A percentile compares a stretch with the other conserved stretches of the same genome.
Conservation (phyloP, 2,113 vertebrate species). For the Apodemus speciosus region DNA sequence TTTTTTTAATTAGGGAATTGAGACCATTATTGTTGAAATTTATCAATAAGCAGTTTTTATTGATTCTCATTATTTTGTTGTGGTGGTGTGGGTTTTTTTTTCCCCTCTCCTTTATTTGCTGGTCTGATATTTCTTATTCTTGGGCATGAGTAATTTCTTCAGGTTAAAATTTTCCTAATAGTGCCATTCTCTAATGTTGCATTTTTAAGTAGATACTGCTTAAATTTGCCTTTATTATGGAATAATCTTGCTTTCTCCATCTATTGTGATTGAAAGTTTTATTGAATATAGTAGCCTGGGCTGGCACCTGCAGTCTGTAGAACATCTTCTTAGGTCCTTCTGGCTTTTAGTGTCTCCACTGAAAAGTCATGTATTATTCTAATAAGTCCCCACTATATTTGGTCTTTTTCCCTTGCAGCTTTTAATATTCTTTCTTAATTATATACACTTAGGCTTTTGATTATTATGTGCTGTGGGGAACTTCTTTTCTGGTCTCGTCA, state of each 20-base stretch:
- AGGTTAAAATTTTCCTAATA: background rate
- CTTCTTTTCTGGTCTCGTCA: background rate
- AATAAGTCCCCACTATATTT: background rate
- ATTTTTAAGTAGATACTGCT: background rate
- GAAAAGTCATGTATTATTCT: background rate
- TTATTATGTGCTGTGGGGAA: background rate
- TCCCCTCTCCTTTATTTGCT: background rate
- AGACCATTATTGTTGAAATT: background rate
- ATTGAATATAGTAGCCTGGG: background rate
- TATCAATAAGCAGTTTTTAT: background rate
- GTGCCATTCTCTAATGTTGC: background rate
- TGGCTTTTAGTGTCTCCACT: background rate
- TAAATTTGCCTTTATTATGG: background rate
- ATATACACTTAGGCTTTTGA: background rate
- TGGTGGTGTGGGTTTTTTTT: background rate
- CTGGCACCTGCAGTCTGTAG: background rate
- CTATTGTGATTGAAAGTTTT: background rate
- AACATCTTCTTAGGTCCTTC: background rate
- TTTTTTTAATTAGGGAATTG: background rate
- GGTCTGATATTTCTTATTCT: background rate
- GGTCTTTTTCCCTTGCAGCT: background rate
- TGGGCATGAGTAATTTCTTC: too few species aligned
- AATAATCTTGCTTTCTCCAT: background rate
- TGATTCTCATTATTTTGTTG: background rate
- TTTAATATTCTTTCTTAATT: background rate